Evolutionary conservation across 1,140 invertebrate genomes (phyloP), one percentile per base, ranked within the genome.

Genomic region (Drosophila subobscura): DNA sequence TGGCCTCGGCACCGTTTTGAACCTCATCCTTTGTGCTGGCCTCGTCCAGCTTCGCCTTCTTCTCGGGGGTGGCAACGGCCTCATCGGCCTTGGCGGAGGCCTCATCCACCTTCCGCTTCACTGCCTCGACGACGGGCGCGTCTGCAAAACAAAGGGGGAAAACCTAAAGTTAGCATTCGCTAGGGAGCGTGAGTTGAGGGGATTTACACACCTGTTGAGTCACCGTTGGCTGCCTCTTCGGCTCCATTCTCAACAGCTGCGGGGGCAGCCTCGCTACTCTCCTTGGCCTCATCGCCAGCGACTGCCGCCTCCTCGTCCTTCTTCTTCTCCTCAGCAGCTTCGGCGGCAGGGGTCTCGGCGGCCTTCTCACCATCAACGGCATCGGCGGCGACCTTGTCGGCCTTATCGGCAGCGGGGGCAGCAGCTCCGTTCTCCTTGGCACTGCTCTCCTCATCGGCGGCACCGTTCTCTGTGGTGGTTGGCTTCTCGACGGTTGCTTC

Each of bases 21-120:
- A 89, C 90, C 55, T 91, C 90, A 56, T 91, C 90, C 81, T 91
- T 91, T 77, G 84, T 89, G 83, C 86, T 89, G 71, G 83, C 71
- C 50, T 91, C 90, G 53, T 91, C 90, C 63, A 91, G 66, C 74
- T 91, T 91, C 65, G 90, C 90, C 72, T 91, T 91, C 80, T 91
- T 91, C 72, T 91, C 90, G 58, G 90, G 90, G 74, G 90, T 91
- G 51, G 83, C 89, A 66, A 89, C 77, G 40, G 80, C 80, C 55
- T 91, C 90, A 52, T 90, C 86, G 53, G 77, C 76, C 65, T 91
- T 91, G 16, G 71, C 77, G 45, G 78, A 57, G 23, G 74, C 68
- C 51, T 88, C 90, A 22, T 84, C 80, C 10, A 91, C 90, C 90
- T 91, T 91, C 75, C 90, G 88, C 72, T 91, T 91, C 10, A 91